Conservation (phyloP, 2,797 vertebrate species). For the Sebastiscus albofasciatus region DNA sequence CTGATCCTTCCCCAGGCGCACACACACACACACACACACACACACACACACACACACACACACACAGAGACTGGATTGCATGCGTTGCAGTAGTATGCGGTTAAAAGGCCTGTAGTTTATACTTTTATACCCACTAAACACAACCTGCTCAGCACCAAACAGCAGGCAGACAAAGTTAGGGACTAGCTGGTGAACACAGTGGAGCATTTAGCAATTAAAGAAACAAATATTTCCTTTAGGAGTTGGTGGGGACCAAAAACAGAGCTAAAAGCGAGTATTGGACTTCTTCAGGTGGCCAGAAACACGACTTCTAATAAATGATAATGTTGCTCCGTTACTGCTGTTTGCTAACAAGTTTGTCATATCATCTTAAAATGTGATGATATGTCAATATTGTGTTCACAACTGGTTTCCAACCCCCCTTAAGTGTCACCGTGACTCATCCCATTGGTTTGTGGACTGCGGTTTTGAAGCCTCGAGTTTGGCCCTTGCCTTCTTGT, state of each 20-base stretch:
- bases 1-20: background rate
- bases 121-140: background rate
- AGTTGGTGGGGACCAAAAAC: background rate
- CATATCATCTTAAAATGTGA: too few relatives aligned
- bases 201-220: background rate
- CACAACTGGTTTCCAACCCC: background rate
- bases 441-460: too few relatives aligned
- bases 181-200: too few relatives aligned
- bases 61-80: background rate
- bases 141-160: background rate
- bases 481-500: rapidly evolving
- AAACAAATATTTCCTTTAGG: background rate
- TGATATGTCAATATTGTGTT: background rate
- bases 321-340: background rate
- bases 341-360: too few relatives aligned
- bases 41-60: background rate
- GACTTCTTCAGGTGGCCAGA: background rate
- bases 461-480: too few relatives aligned
- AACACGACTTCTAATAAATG: background rate
- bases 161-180: background rate
- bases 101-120: background rate
- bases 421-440: too few relatives aligned
- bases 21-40: background rate
- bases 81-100: background rate
- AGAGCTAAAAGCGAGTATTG: background rate